A percentile compares a stretch with the other conserved stretches of the same genome.
These are phyloP conservation scores for Bubo scandiacus DNA, from an alignment of 2,113 vertebrate species.

Conservation along the genomic window DNA sequence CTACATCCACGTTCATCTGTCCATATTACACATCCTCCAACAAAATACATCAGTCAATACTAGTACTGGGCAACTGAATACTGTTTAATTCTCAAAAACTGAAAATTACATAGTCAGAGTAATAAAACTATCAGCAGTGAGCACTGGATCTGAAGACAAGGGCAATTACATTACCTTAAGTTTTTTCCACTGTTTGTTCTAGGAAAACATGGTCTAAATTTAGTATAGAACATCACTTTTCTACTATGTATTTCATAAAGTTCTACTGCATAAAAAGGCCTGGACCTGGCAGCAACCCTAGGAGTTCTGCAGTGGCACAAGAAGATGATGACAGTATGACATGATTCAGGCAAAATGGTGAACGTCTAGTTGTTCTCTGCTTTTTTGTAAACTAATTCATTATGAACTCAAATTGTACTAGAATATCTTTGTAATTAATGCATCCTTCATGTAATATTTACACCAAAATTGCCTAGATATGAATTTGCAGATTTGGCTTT, in stretches of 20 bases:
- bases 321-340: not conserved
- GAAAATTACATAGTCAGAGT: not conserved
- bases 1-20: not conserved
- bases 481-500: not conserved
- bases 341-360: not conserved
- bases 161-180: not conserved
- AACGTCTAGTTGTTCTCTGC: not conserved
- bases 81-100: not conserved
- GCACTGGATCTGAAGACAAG: not conserved
- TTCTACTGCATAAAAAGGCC: not conserved
- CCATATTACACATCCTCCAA: not conserved
- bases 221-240: not conserved
- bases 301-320: not conserved
- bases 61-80: not conserved
- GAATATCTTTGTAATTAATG: not conserved
- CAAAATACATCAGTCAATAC: not conserved
- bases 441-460: not conserved
- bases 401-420: not conserved
- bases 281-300: not conserved
- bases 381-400: not conserved
- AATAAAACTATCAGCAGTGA: not conserved
- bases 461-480: not conserved
- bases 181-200: not conserved
- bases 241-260: not conserved
- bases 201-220: not conserved